Evolutionary conservation across 2,113 vertebrate species (phyloP), one percentile per base, ranked within the genome.

Genomic region (Larimichthys crocea): DNA sequence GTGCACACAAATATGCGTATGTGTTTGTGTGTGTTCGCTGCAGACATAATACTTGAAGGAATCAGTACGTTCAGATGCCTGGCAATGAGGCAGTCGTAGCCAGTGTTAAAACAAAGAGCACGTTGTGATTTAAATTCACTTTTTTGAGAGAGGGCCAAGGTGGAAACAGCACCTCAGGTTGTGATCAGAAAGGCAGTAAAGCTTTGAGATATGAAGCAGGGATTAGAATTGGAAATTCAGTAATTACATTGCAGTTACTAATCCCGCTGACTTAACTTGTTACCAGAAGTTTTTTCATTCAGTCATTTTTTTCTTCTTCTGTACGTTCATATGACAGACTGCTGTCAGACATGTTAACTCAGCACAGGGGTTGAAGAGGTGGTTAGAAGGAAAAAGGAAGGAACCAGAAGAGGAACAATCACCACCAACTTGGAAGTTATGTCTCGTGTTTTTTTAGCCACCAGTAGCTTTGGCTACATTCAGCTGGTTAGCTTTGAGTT

Each of bases 61-160:
- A 83, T 88, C 48, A 49, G 73, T 60, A n/a, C 24, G 11, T 55
- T 53, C 66, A 74, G 15, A 57, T 65, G 72, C 56, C 40, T n/a
- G 63, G 64, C 60, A 83, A 59, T 70, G 74, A 80, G 40, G 59
- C 31, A 40, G 22, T 12, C 11, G 17, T 15, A 71, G 74, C 20
- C 35, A 72, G 6, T 7, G 22, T 63, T 40, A 15, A 85, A 91
- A 90, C 77, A 87, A 88, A 87, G 73, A 73, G 68, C 48, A 50
- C 61, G 69, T 87, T 88, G 71, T 86, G 56, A 71, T 71, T 75
- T 59, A 26, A 52, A 67, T 35, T 26, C 12, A 17, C 24, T 68
- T 76, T 52, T 84, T 67, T 85, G 22, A 24, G 56, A 56, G 50
- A 65, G 53, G 20, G 49, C 50, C 20, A 26, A 22, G 19, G 49